phyloP scores from a whole-genome alignment of 2,113 vertebrate species.

The Alectura lathami region DNA sequence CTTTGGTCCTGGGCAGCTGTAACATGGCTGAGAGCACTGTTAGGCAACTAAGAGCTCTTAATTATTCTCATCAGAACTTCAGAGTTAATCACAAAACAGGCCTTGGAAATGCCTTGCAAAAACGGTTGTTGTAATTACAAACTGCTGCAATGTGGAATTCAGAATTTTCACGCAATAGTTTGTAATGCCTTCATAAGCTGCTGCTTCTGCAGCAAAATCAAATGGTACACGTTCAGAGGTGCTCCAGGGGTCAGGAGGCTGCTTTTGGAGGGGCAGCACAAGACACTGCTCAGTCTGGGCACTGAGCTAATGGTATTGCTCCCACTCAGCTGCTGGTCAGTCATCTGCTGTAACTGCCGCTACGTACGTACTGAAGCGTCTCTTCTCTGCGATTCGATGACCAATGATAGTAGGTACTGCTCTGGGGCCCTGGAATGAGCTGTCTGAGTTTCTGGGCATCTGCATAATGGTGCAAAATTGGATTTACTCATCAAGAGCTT shows the following conservation, averaged over 20 bases:
- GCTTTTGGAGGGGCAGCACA: background rate
- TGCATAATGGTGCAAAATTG: background rate
- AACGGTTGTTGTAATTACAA: background rate
- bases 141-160: background rate
- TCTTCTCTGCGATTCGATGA: background rate
- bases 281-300: rapidly evolving
- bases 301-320: background rate
- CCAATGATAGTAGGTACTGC: background rate
- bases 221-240: rapidly evolving
- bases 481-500: background rate
- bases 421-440: background rate
- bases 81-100: background rate
- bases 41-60: background rate
- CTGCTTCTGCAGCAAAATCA: background rate
- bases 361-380: background rate
- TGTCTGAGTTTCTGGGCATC: background rate
- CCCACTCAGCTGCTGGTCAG: background rate
- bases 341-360: background rate
- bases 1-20: background rate
- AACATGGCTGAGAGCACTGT: background rate
- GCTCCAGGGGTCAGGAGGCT: background rate
- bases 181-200: background rate
- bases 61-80: no score
- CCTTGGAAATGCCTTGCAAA: background rate
- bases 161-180: background rate